phyloP scores from a whole-genome alignment of 2,888 invertebrate species.

The Lottia gigantea region DNA sequence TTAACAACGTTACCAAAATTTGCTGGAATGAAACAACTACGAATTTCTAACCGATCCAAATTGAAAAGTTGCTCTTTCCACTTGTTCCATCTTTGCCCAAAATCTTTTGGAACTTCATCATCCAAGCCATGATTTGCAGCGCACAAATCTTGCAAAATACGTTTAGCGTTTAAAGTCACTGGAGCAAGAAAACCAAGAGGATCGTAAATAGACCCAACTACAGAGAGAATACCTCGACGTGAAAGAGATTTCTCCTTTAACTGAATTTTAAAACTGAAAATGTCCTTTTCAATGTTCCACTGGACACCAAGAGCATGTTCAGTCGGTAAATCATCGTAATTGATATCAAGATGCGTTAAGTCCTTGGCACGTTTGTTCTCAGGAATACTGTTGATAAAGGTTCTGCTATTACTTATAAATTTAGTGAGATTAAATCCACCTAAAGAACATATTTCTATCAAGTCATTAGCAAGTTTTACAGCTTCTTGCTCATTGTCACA shows the following conservation, averaged over 20 bases:
- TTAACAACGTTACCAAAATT: not conserved
- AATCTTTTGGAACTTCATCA: not conserved
- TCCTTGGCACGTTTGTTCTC: slow-evolving; percentile 13
- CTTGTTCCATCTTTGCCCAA: not conserved
- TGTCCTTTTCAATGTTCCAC: slow-evolving; percentile 16
- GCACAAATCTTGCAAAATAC: not conserved
- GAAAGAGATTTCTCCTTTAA: not conserved
- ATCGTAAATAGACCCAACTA: slow-evolving; percentile 13
- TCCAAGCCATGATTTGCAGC: slow-evolving; percentile 5
- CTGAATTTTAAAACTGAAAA: slow-evolving; percentile 1
- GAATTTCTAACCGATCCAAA: not conserved
- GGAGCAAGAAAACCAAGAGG: slow-evolving; percentile 17
- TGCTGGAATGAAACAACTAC: not conserved
- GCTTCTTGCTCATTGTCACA: slow-evolving; percentile 17
- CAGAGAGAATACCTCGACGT: slow-evolving; percentile 14
- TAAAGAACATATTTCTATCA: slow-evolving; percentile 6
- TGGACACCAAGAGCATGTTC: slow-evolving; percentile 20
- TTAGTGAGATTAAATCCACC: slow-evolving; percentile 22
- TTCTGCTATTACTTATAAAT: slow-evolving; percentile 19
- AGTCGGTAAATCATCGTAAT: slow-evolving; percentile 14
- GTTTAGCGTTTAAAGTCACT: not conserved
- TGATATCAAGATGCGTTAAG: slow-evolving; percentile 16
- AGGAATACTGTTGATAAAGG: slow-evolving; percentile 16
- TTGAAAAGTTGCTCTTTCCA: slow-evolving; percentile 2
- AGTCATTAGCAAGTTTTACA: slow-evolving; percentile 12